Base-by-base conservation (phyloP, 2,888 invertebrate species). In the Caenorhabditis panamensis region DNA sequence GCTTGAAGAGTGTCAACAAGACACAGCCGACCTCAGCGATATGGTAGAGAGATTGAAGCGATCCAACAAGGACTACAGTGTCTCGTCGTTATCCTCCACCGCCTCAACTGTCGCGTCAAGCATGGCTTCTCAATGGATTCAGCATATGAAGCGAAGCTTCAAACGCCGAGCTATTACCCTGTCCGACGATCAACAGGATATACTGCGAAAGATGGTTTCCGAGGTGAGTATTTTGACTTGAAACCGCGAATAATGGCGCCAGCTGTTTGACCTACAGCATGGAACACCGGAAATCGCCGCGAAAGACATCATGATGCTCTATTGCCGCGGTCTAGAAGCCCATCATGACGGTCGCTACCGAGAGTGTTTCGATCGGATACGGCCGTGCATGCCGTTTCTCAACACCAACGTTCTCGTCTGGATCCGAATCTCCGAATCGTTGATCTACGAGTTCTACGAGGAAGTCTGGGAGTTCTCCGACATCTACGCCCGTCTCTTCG, bases 381-480 rank as follows among this genome's bases (percentile, higher is more conserved):
- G 71, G 18, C 73, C 82, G 18, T 66, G 56, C 24, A 44, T 77
- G 22, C 77, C 82, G 6, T 77, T 56, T 24, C 61, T 73, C 22
- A 64, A 66, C 20, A 73, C 77, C 16, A 68, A 77, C 49, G 63
- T 63, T 28, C 53, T 69, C 11, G 62, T 64, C 0, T 82, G 82
- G 82, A 78, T 77, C 11, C 62, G 82, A 20, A 36, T 82, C 2
- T 63, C 77, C 3, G 82, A 82, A 47, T 56, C 77, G 6, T 44
- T 72, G 2, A 64, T 82, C 4, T 78, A 68, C 28, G 77, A 77
- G 49, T 69, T 62, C n/a, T 82, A 68, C 18, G 77, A 82, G 56
- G 76, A 76, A 36, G 47, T 37, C 4, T 77, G 71, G 67, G 73
- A 77, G 18, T 82, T 73, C 44, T 20, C 5, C 2, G 80, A 81